These are phyloP conservation scores for Collichthys lucidus DNA, from an alignment of 2,113 vertebrate genomes.

Conservation along the genomic window DNA sequence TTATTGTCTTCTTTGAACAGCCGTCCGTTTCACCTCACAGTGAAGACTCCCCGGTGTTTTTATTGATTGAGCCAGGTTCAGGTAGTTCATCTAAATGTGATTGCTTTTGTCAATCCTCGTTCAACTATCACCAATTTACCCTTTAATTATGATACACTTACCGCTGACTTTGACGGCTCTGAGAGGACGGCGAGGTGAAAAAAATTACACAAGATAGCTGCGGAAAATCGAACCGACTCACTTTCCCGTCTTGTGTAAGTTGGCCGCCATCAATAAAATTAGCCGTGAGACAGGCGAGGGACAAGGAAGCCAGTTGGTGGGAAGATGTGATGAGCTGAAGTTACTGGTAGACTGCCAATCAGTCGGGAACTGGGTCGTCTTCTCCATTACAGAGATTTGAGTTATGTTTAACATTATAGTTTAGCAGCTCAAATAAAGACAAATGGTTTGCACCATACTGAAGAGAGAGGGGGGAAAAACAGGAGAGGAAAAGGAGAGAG, in stretches of 20 bases:
- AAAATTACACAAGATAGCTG: slow-evolving; percentile 61
- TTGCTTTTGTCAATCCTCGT: slow-evolving; percentile 41
- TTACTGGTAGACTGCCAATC: slow-evolving; percentile 59
- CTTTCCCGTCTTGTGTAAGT: slow-evolving; percentile 53
- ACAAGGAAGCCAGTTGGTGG: slow-evolving; percentile 45
- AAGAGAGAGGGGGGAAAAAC: not conserved
- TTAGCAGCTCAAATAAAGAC: slow-evolving; percentile 57
- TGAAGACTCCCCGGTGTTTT: slow-evolving; percentile 28
- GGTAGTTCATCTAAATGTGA: slow-evolving; percentile 41
- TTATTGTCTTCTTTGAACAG: slow-evolving; percentile 32
- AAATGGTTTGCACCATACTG: slow-evolving; percentile 35
- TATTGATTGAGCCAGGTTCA: slow-evolving; percentile 37
- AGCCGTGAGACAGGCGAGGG: slow-evolving; percentile 56
- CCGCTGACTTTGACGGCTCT: slow-evolving; percentile 36
- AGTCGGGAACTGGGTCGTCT: slow-evolving; percentile 56
- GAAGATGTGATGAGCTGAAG: slow-evolving; percentile 56
- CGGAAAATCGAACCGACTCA: slow-evolving; percentile 62
- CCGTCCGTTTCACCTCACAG: slow-evolving; percentile 34
- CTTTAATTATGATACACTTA: slow-evolving; percentile 66
- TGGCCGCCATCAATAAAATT: slow-evolving; percentile 72
- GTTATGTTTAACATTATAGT: slow-evolving; percentile 68
- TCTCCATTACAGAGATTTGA: slow-evolving; percentile 58
- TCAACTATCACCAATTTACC: slow-evolving; percentile 44
- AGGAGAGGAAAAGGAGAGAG: not conserved
- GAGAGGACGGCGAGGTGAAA: slow-evolving; percentile 33